Conservation (phyloP, 1,140 invertebrate species). For the Cydia strobilella region DNA sequence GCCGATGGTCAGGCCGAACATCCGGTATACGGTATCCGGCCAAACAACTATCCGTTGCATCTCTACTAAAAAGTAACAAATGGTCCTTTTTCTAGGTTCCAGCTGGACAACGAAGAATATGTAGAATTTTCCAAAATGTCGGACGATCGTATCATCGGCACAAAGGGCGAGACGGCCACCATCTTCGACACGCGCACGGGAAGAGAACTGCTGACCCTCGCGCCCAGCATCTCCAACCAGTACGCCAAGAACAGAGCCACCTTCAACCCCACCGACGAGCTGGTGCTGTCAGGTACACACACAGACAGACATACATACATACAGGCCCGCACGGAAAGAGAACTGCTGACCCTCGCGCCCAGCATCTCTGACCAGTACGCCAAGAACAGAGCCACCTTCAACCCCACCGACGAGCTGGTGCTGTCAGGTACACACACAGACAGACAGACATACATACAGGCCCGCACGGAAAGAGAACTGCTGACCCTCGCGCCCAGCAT, state of each 20-base stretch:
- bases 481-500: slow-evolving; percentile 88
- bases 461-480: slow-evolving; percentile 88
- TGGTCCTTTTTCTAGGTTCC: slow-evolving; percentile 73
- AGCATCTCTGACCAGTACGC: slow-evolving; percentile 94
- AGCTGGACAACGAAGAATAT: slow-evolving; percentile 91
- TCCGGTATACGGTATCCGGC: too few relatives aligned
- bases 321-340: slow-evolving; percentile 84
- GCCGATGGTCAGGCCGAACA: too few relatives aligned
- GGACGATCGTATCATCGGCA: slow-evolving; percentile 93
- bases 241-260: slow-evolving; percentile 97
- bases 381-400: slow-evolving; percentile 96
- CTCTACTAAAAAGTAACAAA: too few relatives aligned
- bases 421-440: slow-evolving; percentile 82
- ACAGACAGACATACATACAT: slow-evolving; percentile 84
- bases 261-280: slow-evolving; percentile 95
- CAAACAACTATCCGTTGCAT: too few relatives aligned
- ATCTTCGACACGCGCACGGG: slow-evolving; percentile 96
- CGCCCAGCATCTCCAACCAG: slow-evolving; percentile 91
- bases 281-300: slow-evolving; percentile 88
- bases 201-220: slow-evolving; percentile 86
- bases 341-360: slow-evolving; percentile 87
- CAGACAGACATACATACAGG: slow-evolving; percentile 85
- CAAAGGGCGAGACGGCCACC: slow-evolving; percentile 85
- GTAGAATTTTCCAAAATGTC: slow-evolving; percentile 94
- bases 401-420: slow-evolving; percentile 95